Conservation (phyloP, 2,888 invertebrate species). For the Hybos culiciformis region DNA sequence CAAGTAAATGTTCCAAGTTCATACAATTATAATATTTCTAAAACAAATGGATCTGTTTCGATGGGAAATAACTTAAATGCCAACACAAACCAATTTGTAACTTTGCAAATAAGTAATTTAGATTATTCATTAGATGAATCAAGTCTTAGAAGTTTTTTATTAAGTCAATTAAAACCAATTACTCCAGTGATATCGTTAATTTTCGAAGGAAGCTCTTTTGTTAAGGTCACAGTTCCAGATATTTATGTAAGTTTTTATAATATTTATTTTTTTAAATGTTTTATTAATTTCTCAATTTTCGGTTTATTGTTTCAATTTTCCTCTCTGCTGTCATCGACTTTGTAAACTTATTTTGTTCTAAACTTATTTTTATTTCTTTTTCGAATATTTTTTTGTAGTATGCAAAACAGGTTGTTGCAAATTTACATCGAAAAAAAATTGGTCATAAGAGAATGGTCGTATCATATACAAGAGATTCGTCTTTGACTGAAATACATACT, state of each 20-base stretch:
- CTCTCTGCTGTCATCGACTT: no score
- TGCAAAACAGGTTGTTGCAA: conserved; percentile 59
- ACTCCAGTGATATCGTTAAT: conserved; percentile 32
- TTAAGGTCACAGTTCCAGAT: conserved; percentile 35
- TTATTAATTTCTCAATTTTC: no score
- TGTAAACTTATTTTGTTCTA: background rate
- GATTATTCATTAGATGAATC: conserved; percentile 34
- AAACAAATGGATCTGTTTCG: no score
- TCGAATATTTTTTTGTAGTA: conserved; percentile 16
- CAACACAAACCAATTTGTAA: conserved; percentile 25
- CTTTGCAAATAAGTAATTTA: conserved; percentile 34
- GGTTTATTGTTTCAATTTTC: no score
- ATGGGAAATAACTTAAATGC: background rate
- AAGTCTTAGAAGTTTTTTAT: conserved; percentile 28
- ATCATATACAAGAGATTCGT: conserved; percentile 47
- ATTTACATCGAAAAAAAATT: conserved; percentile 65
- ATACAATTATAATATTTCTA: background rate
- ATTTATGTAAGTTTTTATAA: conserved; percentile 24
- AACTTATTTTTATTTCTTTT: background rate
- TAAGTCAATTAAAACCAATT: conserved; percentile 33
- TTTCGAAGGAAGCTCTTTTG: conserved; percentile 33
- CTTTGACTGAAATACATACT: conserved; percentile 46
- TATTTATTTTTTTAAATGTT: background rate
- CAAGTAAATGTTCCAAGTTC: background rate
- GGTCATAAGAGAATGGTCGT: conserved; percentile 68